These are phyloP conservation scores for Caenorhabditis inopinata DNA, from an alignment of 1,140 invertebrate species.

Conservation along the genomic window DNA sequence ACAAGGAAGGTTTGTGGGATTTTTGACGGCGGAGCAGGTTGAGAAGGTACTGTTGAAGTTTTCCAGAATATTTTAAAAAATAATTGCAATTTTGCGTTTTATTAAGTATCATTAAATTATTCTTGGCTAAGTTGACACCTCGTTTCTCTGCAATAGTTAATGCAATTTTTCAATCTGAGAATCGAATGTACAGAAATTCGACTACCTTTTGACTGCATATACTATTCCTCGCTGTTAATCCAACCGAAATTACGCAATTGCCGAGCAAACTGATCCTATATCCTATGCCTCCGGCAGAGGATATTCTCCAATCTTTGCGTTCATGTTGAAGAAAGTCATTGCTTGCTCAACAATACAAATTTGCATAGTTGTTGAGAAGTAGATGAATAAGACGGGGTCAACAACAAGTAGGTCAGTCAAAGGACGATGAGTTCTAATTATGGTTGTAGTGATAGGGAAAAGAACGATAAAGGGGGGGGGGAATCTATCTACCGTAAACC, in stretches of 20 bases:
- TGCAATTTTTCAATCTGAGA: too few relatives aligned
- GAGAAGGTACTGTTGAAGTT: neutral
- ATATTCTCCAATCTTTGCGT: neutral
- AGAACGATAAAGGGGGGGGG: neutral
- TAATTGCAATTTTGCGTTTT: too few relatives aligned
- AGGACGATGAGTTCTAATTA: too few relatives aligned
- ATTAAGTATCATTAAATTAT: too few relatives aligned
- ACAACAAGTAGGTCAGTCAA: neutral
- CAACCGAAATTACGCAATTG: neutral
- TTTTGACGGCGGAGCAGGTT: neutral
- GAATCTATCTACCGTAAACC: too few relatives aligned
- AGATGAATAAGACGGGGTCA: neutral
- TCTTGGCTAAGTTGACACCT: too few relatives aligned
- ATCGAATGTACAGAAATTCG: too few relatives aligned
- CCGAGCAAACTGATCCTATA: constrained; percentile 8
- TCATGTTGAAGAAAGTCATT: neutral
- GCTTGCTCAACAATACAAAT: constrained; percentile 31
- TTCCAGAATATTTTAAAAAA: too few relatives aligned
- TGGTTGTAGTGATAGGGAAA: neutral
- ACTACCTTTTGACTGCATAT: too few relatives aligned
- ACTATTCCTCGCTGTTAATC: too few relatives aligned
- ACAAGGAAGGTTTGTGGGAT: neutral
- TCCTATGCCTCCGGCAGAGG: too few relatives aligned
- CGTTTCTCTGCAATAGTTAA: too few relatives aligned
- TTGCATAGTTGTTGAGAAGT: constrained; percentile 30